These are phyloP conservation scores for Edolisoma coerulescens DNA, from an alignment of 2,113 vertebrate species.

Conservation along the genomic window DNA sequence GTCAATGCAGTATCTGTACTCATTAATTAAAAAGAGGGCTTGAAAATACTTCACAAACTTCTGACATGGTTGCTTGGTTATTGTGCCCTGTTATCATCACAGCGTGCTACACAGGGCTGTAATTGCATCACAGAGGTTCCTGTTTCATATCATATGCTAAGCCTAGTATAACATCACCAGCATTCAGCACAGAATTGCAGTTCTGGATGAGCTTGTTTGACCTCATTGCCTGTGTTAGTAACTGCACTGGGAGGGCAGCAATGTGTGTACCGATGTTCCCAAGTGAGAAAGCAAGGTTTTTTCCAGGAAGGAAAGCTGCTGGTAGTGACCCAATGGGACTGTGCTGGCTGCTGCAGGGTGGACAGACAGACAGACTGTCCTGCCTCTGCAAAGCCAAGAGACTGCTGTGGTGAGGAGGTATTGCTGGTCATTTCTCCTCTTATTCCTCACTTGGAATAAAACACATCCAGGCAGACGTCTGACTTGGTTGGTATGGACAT, in stretches of 20 bases:
- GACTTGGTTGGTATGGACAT: background rate
- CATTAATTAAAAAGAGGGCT: background rate
- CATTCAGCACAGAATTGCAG: background rate
- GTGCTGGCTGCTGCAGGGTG: background rate
- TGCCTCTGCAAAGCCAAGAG: background rate
- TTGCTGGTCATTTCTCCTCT: background rate
- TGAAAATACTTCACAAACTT: background rate
- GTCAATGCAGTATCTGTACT: background rate
- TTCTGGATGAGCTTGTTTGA: background rate
- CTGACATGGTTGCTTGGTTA: background rate
- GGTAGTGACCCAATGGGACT: fast-evolving
- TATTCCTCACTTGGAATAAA: background rate
- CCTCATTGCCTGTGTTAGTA: background rate
- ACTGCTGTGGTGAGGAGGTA: fast-evolving
- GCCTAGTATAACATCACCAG: background rate
- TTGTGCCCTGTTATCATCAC: background rate
- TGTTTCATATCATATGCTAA: background rate
- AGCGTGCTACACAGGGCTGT: background rate
- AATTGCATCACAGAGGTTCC: background rate
- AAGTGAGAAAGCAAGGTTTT: background rate
- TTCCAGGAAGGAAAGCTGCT: background rate
- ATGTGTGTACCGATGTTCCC: fast-evolving
- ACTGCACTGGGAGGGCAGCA: background rate
- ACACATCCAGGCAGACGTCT: background rate
- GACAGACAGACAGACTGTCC: background rate